phyloP scores from a whole-genome alignment of 2,797 vertebrate genomes.

The Sebastes paucispinis region DNA sequence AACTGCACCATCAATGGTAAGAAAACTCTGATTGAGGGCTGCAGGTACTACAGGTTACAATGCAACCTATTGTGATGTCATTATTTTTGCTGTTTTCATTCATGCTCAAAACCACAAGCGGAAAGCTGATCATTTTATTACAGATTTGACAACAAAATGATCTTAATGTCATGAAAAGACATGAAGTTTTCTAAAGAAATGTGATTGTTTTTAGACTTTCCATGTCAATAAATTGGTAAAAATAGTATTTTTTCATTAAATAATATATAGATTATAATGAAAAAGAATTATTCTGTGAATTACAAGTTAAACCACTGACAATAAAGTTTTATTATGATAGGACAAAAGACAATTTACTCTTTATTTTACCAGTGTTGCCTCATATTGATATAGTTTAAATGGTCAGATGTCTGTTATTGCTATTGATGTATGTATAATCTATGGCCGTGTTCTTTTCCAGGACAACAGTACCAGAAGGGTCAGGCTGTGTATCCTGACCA shows the following conservation, averaged over 20 bases:
- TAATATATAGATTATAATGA: neutral
- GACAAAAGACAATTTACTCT: neutral
- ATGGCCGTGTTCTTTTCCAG: slow-evolving; percentile 64
- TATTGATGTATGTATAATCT: neutral
- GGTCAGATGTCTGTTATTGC: neutral
- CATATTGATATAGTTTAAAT: neutral
- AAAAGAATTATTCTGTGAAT: neutral
- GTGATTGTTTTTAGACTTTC: neutral
- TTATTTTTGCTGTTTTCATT: neutral
- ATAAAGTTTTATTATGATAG: neutral
- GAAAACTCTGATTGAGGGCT: neutral
- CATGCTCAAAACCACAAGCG: neutral
- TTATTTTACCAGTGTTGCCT: neutral
- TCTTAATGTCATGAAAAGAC: neutral
- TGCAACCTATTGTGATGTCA: neutral
- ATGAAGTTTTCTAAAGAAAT: neutral
- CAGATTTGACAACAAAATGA: neutral
- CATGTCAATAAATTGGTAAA: neutral
- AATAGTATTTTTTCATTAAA: neutral
- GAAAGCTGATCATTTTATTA: neutral
- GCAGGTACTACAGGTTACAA: neutral
- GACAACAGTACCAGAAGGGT: slow-evolving; percentile 79
- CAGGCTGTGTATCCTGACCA: slow-evolving; percentile 86
- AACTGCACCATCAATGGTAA: slow-evolving; percentile 82
- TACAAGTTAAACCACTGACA: neutral